Conservation (phyloP, 2,888 invertebrate species). For the Ametastegia equiseti region DNA sequence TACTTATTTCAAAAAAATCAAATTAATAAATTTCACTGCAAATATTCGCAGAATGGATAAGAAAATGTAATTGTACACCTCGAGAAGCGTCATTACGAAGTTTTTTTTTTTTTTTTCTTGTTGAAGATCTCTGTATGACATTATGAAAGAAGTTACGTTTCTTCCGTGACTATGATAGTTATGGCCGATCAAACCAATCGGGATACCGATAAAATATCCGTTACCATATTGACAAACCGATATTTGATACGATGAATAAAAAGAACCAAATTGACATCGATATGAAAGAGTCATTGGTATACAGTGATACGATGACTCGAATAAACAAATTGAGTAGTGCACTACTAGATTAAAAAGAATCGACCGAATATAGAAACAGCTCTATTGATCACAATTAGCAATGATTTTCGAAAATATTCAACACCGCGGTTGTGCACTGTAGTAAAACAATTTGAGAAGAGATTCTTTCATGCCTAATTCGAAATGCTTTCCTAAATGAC, state of each 20-base stretch:
- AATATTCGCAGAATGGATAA: no score
- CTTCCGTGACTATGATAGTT: not conserved
- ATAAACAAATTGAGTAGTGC: not conserved
- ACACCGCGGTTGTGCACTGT: not conserved
- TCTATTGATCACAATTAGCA: not conserved
- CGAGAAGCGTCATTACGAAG: no score
- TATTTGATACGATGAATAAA: not conserved
- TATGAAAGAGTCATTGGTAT: not conserved
- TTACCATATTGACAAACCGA: slow-evolving; percentile 4
- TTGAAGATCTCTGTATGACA: not conserved
- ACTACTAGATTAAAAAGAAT: not conserved
- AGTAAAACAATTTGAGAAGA: not conserved
- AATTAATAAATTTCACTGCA: no score
- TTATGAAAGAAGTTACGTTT: not conserved
- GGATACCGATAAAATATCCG: not conserved
- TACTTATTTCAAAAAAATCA: no score
- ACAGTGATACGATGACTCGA: not conserved
- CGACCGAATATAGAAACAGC: not conserved
- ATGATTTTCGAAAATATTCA: not conserved
- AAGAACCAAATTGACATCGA: not conserved
- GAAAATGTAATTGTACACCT: no score
- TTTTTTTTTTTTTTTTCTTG: no score
- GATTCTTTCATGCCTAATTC: slow-evolving; percentile 24
- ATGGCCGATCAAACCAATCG: slow-evolving; percentile 2
- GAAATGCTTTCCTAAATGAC: slow-evolving; percentile 6